Percentiles rank a stretch among this genome's conserved stretches.
phyloP scores from a whole-genome alignment of 2,113 vertebrate genomes.

The Oxyura jamaicensis region DNA sequence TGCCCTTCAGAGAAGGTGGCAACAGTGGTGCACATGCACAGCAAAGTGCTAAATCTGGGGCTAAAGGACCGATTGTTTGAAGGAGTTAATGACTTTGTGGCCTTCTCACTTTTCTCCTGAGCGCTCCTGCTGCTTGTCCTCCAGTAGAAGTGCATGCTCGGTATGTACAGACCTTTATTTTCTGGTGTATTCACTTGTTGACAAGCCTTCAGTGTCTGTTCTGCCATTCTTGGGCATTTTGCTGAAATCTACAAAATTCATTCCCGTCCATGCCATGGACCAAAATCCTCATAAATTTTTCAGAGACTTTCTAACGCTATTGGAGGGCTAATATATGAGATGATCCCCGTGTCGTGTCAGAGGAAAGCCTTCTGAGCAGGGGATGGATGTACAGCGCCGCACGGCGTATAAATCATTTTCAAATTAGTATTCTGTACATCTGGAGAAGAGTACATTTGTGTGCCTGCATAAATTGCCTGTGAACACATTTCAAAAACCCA shows the following conservation, averaged over 20 bases:
- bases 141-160: background rate
- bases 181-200: background rate
- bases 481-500: conserved; percentile 83
- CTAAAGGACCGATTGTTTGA: background rate
- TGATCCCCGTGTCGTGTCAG: conserved; percentile 76
- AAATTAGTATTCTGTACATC: conserved; percentile 81
- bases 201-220: background rate
- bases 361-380: conserved; percentile 76
- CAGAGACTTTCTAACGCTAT: conserved; percentile 51
- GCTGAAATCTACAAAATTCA: conserved; percentile 44
- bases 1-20: background rate
- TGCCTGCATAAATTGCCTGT: conserved; percentile 81
- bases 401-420: conserved; percentile 78
- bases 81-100: background rate
- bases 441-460: conserved; percentile 79
- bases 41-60: background rate
- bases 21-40: background rate
- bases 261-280: conserved; percentile 8
- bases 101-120: background rate
- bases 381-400: conserved; percentile 69
- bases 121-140: background rate
- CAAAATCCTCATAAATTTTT: conserved; percentile 71
- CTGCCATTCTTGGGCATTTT: background rate
- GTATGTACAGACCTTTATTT: background rate
- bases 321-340: conserved; percentile 69